Percentiles rank a stretch among this genome's conserved stretches.
These are phyloP conservation scores for Leucosticte australis DNA, from an alignment of 2,113 vertebrate genomes.

Conservation along the genomic window DNA sequence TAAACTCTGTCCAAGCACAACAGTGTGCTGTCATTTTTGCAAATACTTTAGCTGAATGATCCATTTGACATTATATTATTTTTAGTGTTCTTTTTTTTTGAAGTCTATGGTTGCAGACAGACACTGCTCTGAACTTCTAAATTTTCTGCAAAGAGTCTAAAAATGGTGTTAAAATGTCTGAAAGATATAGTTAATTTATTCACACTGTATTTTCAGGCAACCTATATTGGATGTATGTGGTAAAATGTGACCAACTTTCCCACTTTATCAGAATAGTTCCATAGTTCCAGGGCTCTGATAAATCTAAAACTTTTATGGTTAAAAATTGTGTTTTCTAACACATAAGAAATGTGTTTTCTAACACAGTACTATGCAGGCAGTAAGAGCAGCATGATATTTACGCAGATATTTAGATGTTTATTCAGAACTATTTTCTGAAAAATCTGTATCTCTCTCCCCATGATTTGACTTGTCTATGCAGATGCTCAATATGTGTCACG, in stretches of 20 bases:
- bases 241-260: background rate
- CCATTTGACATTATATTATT: background rate
- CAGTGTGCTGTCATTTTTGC: background rate
- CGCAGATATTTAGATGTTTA: background rate
- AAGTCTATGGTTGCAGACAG: background rate
- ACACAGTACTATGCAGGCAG: background rate
- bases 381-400: background rate
- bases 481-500: background rate
- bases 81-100: background rate
- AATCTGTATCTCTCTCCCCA: background rate
- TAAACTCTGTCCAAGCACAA: background rate
- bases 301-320: background rate
- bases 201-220: background rate
- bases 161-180: background rate
- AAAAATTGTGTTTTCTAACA: background rate
- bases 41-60: background rate
- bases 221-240: background rate
- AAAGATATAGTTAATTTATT: background rate
- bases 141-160: background rate
- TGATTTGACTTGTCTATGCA: background rate
- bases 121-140: background rate
- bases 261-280: background rate
- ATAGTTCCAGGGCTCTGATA: background rate
- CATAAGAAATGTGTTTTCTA: background rate
- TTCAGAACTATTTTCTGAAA: background rate